Evolutionary conservation across 2,888 invertebrate species (phyloP).

Genomic region (Leucophora obtusa): DNA sequence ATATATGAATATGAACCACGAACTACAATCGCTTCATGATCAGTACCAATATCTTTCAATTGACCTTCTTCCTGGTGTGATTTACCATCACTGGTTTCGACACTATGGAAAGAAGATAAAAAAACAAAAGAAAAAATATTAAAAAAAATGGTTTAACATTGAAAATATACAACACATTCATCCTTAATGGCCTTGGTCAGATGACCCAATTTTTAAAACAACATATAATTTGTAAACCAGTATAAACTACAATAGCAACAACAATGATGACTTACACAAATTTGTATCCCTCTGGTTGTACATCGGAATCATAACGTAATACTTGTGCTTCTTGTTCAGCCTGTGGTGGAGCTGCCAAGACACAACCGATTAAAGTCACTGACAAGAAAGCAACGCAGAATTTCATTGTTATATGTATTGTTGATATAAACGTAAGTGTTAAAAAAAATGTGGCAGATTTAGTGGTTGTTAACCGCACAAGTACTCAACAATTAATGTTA

Average conservation of each 20-base stretch:
- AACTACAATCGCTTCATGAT: slow-evolving; percentile 82
- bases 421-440: slow-evolving; percentile 17
- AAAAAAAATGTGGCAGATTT: slow-evolving; percentile 8
- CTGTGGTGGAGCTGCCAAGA: slow-evolving; percentile 73
- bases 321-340: slow-evolving; percentile 81
- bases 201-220: slow-evolving; percentile 61
- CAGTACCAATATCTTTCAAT: slow-evolving; percentile 82
- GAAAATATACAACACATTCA: slow-evolving; percentile 26
- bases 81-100: slow-evolving; percentile 83
- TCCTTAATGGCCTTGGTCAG: slow-evolving; percentile 59
- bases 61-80: slow-evolving; percentile 82
- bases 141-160: slow-evolving; percentile 37
- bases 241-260: not conserved
- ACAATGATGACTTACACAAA: slow-evolving; percentile 71
- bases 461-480: slow-evolving; percentile 59
- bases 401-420: slow-evolving; percentile 68
- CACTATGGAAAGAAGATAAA: slow-evolving; percentile 76
- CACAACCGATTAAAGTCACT: slow-evolving; percentile 71
- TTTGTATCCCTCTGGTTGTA: slow-evolving; percentile 76
- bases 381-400: slow-evolving; percentile 68
- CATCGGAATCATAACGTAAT: slow-evolving; percentile 81
- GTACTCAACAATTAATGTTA: slow-evolving; percentile 72
- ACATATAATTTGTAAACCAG: slow-evolving; percentile 17
- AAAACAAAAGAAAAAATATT: slow-evolving; percentile 10
- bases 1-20: slow-evolving; percentile 82